These are phyloP conservation scores for Glyphotaelius pellucidus DNA, from an alignment of 2,888 invertebrate species.

Conservation along the genomic window DNA sequence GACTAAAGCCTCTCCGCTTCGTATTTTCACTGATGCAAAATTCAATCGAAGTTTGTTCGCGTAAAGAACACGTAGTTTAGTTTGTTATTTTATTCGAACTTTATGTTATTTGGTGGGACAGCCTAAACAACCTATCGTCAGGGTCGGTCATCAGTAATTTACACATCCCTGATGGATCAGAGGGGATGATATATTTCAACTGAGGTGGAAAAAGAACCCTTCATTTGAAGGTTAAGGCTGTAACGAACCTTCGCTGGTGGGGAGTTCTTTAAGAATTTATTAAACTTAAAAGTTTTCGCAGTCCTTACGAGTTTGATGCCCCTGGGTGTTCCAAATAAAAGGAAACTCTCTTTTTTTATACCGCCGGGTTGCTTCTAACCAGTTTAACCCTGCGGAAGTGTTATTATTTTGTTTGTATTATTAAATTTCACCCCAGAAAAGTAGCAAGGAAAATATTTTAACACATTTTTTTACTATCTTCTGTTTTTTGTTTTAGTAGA, in stretches of 20 bases:
- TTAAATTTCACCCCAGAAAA: neutral
- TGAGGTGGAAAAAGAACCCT: neutral
- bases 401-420: neutral
- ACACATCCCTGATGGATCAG: constrained; percentile 22
- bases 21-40: neutral
- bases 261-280: constrained; percentile 42
- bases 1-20: neutral
- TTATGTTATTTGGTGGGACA: neutral
- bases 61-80: neutral
- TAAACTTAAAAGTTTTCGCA: constrained; percentile 19
- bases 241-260: neutral
- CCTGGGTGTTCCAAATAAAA: constrained; percentile 20
- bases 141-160: constrained; percentile 41
- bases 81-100: neutral
- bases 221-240: constrained; percentile 6
- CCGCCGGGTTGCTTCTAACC: constrained; percentile 7
- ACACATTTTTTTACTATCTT: no score
- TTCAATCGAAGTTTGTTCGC: neutral
- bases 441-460: neutral
- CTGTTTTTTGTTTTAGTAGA: no score
- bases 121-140: constrained; percentile 27
- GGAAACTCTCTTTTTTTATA: constrained; percentile 31
- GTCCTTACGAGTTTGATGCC: constrained; percentile 20
- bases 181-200: constrained; percentile 10
- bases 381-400: neutral